phyloP scores from a whole-genome alignment of 2,888 invertebrate genomes.

The Pasiphila rectangulata region DNA sequence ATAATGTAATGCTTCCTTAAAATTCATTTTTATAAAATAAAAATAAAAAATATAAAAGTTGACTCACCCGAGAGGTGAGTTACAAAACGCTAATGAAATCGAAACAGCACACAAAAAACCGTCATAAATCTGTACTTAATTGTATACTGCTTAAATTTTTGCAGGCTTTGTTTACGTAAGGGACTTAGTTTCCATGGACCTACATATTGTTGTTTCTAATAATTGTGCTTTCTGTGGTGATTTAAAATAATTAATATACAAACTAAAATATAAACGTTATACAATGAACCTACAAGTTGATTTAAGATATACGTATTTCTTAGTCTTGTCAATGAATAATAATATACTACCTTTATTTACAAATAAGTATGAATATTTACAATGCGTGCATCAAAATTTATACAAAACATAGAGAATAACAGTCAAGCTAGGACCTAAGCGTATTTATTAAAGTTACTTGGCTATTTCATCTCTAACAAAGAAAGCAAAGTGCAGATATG shows the following conservation, averaged over 20 bases:
- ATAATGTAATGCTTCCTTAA: too few species aligned
- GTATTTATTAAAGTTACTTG: slow-evolving; percentile 9
- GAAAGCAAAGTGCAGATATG: too few species aligned
- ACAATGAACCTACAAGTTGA: slow-evolving; percentile 7
- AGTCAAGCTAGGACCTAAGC: slow-evolving; percentile 4
- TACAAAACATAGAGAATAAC: slow-evolving; percentile 37
- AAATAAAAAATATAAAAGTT: too few species aligned
- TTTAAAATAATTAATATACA: too few species aligned
- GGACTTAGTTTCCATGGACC: too few species aligned
- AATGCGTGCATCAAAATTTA: slow-evolving; percentile 34
- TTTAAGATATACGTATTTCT: slow-evolving; percentile 15
- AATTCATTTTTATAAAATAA: too few species aligned
- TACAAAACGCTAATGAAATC: too few species aligned
- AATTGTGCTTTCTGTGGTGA: background rate
- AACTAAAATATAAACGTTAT: background rate
- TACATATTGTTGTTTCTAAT: background rate
- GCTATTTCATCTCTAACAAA: background rate
- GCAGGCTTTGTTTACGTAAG: too few species aligned
- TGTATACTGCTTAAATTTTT: too few species aligned
- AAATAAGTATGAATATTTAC: slow-evolving; percentile 28
- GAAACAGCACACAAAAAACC: too few species aligned
- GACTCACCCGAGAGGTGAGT: too few species aligned
- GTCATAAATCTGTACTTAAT: too few species aligned
- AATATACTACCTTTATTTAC: slow-evolving; percentile 24
- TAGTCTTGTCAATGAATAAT: slow-evolving; percentile 23